Evolutionary conservation across 2,888 invertebrate genomes (phyloP), one percentile per base, ranked within the genome.

Genomic region (Ectemnius cavifrons): DNA sequence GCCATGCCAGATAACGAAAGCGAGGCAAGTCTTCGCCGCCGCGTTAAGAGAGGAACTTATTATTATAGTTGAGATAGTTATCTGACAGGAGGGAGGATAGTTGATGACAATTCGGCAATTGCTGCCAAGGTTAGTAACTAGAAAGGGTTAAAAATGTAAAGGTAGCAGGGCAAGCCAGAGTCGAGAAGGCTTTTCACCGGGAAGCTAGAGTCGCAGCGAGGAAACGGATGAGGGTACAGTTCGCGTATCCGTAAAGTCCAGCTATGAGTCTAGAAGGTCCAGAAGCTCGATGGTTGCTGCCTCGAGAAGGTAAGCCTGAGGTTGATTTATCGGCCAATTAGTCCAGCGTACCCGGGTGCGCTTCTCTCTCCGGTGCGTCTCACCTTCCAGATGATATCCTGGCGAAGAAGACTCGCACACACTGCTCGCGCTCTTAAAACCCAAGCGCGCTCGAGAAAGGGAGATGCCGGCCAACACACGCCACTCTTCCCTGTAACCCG

Each of bases 321-420:
- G 85, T 89, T 90, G 90, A 90, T 90, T 90, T 90, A 90, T 90
- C 90, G 90, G 89, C 90, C 90, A 90, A 90, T 90, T 90, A 90
- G 90, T 89, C 90, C 84, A 86, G 80, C 85, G 89, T 88, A 89
- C 88, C 23, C 87, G 87, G 88, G 87, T 87, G 89, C 88, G 88
- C 88, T 88, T 87, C 88, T 87, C 84, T 87, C 88, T 87, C 84
- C 82, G 84, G 82, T 85, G 87, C 86, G 88, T 88, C 89, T 89
- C 89, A 89, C 88, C 88, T 89, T 89, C 84, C 88, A 85, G 88
- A 88, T 88, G 87, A 89, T 89, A 89, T 87, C 80, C 83, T 72
- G 80, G 71, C 82, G 66, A 78, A 78, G 80, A 72, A 68, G 37
- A 4, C 37, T 37, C 37, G 37, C 37, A 37, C 37, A 37, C 37